Percentiles rank a stretch among this genome's conserved stretches.
Evolutionary conservation across 2,113 vertebrate species (phyloP).

Genomic region (Cepphus grylle): DNA sequence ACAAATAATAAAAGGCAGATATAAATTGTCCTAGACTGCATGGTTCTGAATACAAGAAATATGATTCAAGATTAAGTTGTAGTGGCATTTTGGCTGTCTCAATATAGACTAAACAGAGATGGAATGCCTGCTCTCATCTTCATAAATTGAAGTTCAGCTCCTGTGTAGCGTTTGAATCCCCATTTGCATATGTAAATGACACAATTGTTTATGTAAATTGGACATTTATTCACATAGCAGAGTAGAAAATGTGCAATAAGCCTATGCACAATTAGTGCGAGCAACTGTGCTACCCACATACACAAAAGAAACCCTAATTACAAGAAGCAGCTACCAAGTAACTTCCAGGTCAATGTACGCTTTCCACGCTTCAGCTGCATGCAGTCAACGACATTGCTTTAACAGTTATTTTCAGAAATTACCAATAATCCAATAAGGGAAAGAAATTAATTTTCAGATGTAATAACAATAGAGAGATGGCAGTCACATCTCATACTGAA

Average conservation of each 20-base stretch:
- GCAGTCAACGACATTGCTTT: neutral
- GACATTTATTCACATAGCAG: neutral
- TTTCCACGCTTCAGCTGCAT: neutral
- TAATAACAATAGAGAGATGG: neutral
- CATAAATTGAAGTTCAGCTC: constrained; percentile 1
- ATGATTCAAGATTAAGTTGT: neutral
- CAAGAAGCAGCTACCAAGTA: neutral
- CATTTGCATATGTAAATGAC: constrained; percentile 1
- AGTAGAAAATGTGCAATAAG: neutral
- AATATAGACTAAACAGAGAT: neutral
- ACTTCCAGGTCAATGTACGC: neutral
- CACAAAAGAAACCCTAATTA: neutral
- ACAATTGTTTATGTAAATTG: neutral
- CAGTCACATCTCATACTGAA: neutral
- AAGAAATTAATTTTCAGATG: neutral
- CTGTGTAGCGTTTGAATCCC: neutral
- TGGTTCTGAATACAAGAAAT: neutral
- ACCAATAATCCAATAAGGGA: neutral
- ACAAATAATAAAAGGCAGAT: neutral
- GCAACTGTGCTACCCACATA: neutral
- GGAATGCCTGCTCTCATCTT: neutral
- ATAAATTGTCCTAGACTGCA: neutral
- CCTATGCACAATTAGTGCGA: neutral
- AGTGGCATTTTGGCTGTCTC: neutral
- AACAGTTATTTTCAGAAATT: neutral